A percentile compares a stretch with the other conserved stretches of the same genome.
These are phyloP conservation scores for Gallinago media DNA, from an alignment of 2,113 vertebrate species.

Conservation along the genomic window DNA sequence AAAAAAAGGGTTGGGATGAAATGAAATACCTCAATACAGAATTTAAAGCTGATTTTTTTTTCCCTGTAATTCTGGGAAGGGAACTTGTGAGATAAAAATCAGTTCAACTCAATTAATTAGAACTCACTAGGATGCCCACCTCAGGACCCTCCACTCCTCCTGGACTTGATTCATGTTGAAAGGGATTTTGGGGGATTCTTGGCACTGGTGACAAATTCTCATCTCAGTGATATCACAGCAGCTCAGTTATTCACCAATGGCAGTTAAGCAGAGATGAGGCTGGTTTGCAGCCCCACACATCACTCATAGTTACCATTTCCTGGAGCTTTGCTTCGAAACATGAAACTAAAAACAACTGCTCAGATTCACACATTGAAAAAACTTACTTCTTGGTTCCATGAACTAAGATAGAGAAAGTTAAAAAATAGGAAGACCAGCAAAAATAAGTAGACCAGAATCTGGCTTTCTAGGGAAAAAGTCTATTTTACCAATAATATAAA, in stretches of 20 bases:
- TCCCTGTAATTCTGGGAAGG: neutral
- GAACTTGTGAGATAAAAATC: neutral
- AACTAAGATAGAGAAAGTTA: neutral
- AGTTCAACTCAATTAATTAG: neutral
- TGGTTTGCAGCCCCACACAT: neutral
- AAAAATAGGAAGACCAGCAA: neutral
- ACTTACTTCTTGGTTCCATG: neutral
- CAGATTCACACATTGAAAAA: neutral
- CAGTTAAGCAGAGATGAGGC: neutral
- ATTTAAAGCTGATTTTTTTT: neutral
- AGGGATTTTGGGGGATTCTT: neutral
- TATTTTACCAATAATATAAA: neutral
- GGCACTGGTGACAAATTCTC: neutral
- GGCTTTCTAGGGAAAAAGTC: neutral
- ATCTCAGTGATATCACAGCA: neutral
- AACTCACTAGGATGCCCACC: neutral
- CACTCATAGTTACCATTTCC: neutral
- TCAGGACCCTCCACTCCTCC: neutral
- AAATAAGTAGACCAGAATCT: neutral
- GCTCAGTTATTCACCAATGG: neutral
- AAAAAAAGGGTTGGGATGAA: too few relatives aligned
- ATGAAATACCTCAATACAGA: too few relatives aligned
- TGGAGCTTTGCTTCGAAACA: neutral
- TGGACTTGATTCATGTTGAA: neutral
- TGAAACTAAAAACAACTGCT: neutral